These are phyloP conservation scores for Zaprionus gabonicus DNA, from an alignment of 1,140 invertebrate species.

Conservation along the genomic window DNA sequence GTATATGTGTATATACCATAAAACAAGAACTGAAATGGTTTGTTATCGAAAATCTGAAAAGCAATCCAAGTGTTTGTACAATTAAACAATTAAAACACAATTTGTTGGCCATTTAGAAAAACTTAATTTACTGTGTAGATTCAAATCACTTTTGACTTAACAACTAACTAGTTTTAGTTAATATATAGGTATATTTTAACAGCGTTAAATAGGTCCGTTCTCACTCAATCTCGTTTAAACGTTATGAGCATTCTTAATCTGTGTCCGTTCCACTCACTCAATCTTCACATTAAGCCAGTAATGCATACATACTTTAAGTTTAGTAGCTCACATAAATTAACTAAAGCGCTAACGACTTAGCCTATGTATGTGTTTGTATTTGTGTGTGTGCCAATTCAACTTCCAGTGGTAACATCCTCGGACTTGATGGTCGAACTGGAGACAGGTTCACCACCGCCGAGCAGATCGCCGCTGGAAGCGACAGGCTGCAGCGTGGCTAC, in stretches of 20 bases:
- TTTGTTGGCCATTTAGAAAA: conserved; percentile 55
- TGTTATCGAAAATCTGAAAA: no score
- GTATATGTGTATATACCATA: no score
- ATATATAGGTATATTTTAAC: conserved; percentile 54
- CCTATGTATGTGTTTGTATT: conserved; percentile 24
- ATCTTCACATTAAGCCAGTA: conserved; percentile 38
- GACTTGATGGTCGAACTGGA: conserved; percentile 65
- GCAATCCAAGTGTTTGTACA: no score
- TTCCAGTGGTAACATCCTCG: conserved; percentile 58
- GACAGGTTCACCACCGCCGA: conserved; percentile 41
- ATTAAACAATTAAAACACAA: conserved; percentile 23
- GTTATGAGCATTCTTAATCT: conserved; percentile 71
- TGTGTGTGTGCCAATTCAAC: conserved; percentile 42
- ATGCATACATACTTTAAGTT: conserved; percentile 18
- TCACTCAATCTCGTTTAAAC: conserved; percentile 54
- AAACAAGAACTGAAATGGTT: no score
- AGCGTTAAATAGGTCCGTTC: conserved; percentile 55
- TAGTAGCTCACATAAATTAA: conserved; percentile 56
- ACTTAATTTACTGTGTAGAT: conserved; percentile 68
- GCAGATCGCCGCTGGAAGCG: conserved; percentile 62
- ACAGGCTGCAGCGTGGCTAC: conserved; percentile 18
- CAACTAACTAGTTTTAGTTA: conserved; percentile 35
- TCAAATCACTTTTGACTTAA: conserved; percentile 72
- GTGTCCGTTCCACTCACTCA: conserved; percentile 35
- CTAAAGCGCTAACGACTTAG: conserved; percentile 59